Evolutionary conservation across 2,113 vertebrate species (phyloP), one percentile per base, ranked within the genome.

Genomic region (Larimichthys crocea): DNA sequence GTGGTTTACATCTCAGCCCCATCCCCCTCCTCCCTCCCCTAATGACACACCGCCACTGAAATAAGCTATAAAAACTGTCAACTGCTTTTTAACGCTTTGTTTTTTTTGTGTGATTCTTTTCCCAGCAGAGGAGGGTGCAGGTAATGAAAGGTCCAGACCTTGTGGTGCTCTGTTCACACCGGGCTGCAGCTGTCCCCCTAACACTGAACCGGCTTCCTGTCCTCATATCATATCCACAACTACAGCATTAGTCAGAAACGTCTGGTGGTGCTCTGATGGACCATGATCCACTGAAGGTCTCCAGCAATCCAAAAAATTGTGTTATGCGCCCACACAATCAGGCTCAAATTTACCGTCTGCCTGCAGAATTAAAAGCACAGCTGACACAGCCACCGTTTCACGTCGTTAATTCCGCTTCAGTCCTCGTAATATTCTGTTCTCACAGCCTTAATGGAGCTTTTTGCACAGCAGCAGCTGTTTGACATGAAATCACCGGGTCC

Each of bases 81-180:
- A 75, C 82, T 81, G 71, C 66, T 83, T 83, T 79, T 79, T 71
- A 85, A 85, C 77, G 53, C 62, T 0, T 0, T 40, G 35, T 40
- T 40, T 40, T 29, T 48, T 72, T 73, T 73, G 74, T 76, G 52
- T 50, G 76, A 59, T 59, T 78, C 40, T 49, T 40, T 79, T 80
- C 76, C 80, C 84, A 84, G 66, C 75, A 69, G 56, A 79, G 52
- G 52, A 71, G 26, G 46, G 52, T 57, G 57, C 72, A 84, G 77
- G 66, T 91, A 80, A 88, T 80, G 70, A 55, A 66, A 84, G 83
- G 88, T 84, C 85, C 82, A 73, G 76, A 75, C 63, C 62, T 44
- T 44, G 5, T 3, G 5, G 4, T 64, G n/a, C 57, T 57, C 29
- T 29, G n/a, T 57, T 84, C 69, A 62, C 69, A 69, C 53, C 15